Base-by-base conservation (phyloP, 1,140 invertebrate species). In the Gryllus bimaculatus region DNA sequence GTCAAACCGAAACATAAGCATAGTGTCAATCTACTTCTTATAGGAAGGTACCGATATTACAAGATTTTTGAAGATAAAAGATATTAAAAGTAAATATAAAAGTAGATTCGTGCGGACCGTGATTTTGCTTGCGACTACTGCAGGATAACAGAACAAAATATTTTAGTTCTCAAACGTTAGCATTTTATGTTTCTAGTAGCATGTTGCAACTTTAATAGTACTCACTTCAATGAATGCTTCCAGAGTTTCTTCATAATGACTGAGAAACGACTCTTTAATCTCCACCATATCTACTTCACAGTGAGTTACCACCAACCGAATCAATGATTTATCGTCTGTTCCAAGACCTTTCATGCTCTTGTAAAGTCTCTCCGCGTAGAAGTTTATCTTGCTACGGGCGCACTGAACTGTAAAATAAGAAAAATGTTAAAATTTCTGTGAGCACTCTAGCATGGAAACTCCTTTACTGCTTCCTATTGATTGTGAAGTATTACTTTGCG, bases 281-380 rank as follows among this genome's bases (percentile, higher is more conserved):
- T 77, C 48, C 15, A 12, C 39, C n/a, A 77, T 18, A 77, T 77
- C 39, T 13, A 77, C 15, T 48, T 77, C 48, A 77, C 26, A 77
- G 13, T 39, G 76, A 39, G 48, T 10, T 39, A 77, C 87, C 20
- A 90, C 79, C 47, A 90, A 84, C 73, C 89, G 84, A 21, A 89
- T 88, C 20, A 90, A 83, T 21, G 85, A 84, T 8, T 85, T 84
- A 79, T 90, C 88, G 77, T 87, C 84, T 1, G 88, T 90, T 54
- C 88, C 88, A 73, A 84, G 48, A 75, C 84, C 85, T 77, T 86
- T 86, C 87, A 91, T 89, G 8, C 88, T 84, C 47, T 87, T 84
- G 79, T 90, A 83, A 8, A 91, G 83, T 76, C 86, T 84, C 79
- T 89, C 85, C 74, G 48, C 76, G 39, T 39, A 77, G n/a, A 47